Conservation (phyloP, 1,140 invertebrate genomes). For the Papilio aristodemus region DNA sequence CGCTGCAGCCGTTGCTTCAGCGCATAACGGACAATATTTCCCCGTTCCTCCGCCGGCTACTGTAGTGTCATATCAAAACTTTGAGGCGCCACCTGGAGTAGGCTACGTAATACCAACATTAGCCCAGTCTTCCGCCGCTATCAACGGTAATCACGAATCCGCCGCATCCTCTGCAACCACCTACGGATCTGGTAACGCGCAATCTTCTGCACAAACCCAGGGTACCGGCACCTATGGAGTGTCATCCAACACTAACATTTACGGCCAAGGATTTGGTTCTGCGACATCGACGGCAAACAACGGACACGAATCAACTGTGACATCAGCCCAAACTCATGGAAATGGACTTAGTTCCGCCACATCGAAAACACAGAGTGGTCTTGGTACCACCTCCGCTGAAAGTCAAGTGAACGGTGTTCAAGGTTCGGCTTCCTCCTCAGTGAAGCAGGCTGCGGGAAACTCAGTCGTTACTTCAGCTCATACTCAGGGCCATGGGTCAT, state of each 20-base stretch:
- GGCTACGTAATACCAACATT: constrained; percentile 43
- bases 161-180: constrained; percentile 54
- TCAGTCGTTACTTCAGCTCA: constrained; percentile 48
- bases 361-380: constrained; percentile 38
- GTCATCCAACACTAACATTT: constrained; percentile 59
- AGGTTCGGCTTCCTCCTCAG: constrained; percentile 53
- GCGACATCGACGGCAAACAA: constrained; percentile 60
- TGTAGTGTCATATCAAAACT: constrained; percentile 66
- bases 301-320: constrained; percentile 46
- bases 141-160: constrained; percentile 51
- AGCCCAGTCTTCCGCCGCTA: constrained; percentile 48
- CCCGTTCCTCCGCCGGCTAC: constrained; percentile 57
- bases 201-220: constrained; percentile 56
- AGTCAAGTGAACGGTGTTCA: constrained; percentile 46
- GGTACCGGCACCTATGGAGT: constrained; percentile 52
- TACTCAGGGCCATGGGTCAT: constrained; percentile 48
- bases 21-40: constrained; percentile 56
- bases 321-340: constrained; percentile 50
- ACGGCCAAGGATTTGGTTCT: constrained; percentile 49
- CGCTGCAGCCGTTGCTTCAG: constrained; percentile 51
- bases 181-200: constrained; percentile 55
- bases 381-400: constrained; percentile 43
- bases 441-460: constrained; percentile 44
- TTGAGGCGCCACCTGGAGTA: constrained; percentile 50
- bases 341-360: constrained; percentile 37